Evolutionary conservation across 1,140 invertebrate genomes (phyloP).

Genomic region (Brachionus sp.): DNA sequence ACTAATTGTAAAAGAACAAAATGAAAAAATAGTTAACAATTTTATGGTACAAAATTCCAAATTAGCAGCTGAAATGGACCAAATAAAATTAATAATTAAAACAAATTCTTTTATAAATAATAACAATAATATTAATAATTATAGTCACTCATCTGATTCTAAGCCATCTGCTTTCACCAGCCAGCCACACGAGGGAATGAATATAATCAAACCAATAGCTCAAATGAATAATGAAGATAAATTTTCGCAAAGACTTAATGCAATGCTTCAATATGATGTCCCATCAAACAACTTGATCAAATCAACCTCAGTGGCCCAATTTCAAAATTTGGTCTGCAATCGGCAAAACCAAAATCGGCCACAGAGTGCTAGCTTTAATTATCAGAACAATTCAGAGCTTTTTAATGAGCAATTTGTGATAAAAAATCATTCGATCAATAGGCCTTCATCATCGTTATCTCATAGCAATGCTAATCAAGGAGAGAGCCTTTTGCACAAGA

Average conservation of each 20-base stretch:
- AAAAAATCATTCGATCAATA: neutral
- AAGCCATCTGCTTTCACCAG: neutral
- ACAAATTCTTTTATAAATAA: neutral
- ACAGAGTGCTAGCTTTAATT: neutral
- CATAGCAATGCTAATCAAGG: neutral
- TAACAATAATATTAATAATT: neutral
- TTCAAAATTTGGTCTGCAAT: conserved; percentile 16
- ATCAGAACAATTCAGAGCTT: neutral
- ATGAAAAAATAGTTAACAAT: conserved; percentile 38
- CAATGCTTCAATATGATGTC: conserved; percentile 12
- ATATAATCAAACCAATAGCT: conserved; percentile 11
- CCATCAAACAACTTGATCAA: neutral
- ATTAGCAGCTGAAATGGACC: conserved; percentile 27
- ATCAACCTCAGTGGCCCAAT: conserved; percentile 10
- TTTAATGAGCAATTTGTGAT: neutral
- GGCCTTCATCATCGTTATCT: neutral
- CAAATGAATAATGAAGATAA: conserved; percentile 3
- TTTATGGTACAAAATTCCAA: conserved; percentile 11
- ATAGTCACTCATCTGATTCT: neutral
- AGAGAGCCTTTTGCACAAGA: neutral
- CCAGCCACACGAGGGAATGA: neutral
- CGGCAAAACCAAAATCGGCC: neutral
- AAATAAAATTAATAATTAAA: conserved; percentile 23
- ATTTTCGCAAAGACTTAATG: conserved; percentile 30
- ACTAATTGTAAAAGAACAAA: conserved; percentile 34